These are phyloP conservation scores for Toxonevra muliebris DNA, from an alignment of 2,888 invertebrate genomes.

Conservation along the genomic window DNA sequence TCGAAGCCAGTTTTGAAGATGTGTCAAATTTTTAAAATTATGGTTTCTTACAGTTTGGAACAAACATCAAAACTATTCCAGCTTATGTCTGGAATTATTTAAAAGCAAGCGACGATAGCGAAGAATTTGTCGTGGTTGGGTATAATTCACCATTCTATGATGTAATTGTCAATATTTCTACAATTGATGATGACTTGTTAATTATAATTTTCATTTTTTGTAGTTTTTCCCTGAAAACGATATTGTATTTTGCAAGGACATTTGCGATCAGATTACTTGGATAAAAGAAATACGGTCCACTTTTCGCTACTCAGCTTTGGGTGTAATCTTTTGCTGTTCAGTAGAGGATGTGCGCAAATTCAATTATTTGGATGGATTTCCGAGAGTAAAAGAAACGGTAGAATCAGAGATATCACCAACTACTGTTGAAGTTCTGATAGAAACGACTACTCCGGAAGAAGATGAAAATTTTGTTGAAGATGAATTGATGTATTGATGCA, in stretches of 20 bases:
- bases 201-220: neutral
- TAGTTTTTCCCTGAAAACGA: constrained; percentile 12
- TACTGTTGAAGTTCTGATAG: too few species aligned
- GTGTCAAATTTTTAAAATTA: too few species aligned
- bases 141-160: constrained; percentile 32
- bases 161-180: constrained; percentile 13
- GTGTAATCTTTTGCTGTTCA: constrained; percentile 31
- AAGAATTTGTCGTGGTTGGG: constrained; percentile 32
- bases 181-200: neutral
- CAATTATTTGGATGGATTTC: constrained; percentile 26
- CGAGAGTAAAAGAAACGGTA: neutral
- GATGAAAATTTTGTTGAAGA: too few species aligned
- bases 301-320: constrained; percentile 22
- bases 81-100: constrained; percentile 34
- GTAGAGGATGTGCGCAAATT: constrained; percentile 21
- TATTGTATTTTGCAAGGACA: constrained; percentile 28
- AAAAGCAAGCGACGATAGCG: constrained; percentile 18
- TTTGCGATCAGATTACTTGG: constrained; percentile 30
- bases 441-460: too few species aligned
- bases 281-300: constrained; percentile 13
- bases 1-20: too few species aligned
- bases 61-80: constrained; percentile 18
- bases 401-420: too few species aligned
- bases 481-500: too few species aligned
- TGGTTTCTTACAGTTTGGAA: constrained; percentile 23